Base-by-base conservation (phyloP, 2,888 invertebrate species). In the Epistrophe grossulariae region DNA sequence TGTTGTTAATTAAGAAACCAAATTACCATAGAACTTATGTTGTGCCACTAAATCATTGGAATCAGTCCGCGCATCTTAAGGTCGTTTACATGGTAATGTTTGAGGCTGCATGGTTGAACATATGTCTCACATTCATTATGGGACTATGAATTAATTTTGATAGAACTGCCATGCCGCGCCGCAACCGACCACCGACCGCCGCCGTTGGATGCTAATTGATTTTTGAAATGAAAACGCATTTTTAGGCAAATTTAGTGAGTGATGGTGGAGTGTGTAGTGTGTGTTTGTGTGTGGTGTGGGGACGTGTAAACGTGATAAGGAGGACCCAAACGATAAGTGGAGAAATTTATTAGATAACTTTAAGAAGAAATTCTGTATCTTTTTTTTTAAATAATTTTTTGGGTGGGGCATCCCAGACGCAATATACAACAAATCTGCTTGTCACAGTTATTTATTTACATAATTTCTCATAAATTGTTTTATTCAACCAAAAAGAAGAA, bases 161-260 rank as follows among this genome's bases (percentile, higher is more conserved):
- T 48, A 28, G 77, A 62, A 77, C 11, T 66, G 40, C 57, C 62
- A 48, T 62, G 77, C 76, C 73, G 15, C 11, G 2, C 66, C 35
- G 72, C 84, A 68, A 77, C 84, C 68, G 80, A 2, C 31, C 31
- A 24, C 45, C 45, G 45, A 7, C 68, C 38, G 70, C 84, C 78
- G 81, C 85, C 57, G 81, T 81, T 81, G 78, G 85, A 81, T 60
- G 85, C 85, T 85, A 85, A 85, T 85, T 85, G 85, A 85, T 79
- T 85, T 79, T 52, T 70, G 64, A 72, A 78, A 79, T 45, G 62
- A 66, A 83, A 85, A 78, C 78, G 85, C 85, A 85, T 85, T 85
- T 85, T 81, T 81, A 85, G 74, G 74, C 79, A 84, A 84, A 85
- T 79, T 73, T 62, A 70, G 55, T 55, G 70, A 70, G 70, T 43